These are phyloP conservation scores for Sebastes alutus DNA, from an alignment of 2,797 vertebrate genomes.

Conservation along the genomic window DNA sequence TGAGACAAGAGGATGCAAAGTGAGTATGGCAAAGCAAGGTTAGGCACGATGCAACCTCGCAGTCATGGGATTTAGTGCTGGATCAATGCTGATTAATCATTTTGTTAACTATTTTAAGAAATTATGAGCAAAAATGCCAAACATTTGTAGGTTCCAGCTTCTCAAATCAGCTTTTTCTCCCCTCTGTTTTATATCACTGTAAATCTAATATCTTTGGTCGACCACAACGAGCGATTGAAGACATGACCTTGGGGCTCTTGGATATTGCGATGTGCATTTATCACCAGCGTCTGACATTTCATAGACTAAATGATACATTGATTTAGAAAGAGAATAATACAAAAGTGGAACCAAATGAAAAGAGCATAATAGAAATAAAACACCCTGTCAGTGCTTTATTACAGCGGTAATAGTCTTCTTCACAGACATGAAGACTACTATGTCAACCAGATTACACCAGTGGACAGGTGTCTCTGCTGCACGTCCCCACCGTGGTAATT, in stretches of 20 bases:
- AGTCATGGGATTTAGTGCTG: background rate
- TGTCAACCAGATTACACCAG: background rate
- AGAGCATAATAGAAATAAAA: background rate
- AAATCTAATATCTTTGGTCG: background rate
- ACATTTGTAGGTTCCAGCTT: background rate
- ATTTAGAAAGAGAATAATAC: background rate
- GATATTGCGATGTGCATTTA: background rate
- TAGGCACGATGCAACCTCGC: too few species aligned
- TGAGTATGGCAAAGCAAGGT: background rate
- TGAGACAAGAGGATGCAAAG: background rate
- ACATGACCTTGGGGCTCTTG: background rate
- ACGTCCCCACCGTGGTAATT: background rate
- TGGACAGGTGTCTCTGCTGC: background rate
- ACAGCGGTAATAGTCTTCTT: background rate
- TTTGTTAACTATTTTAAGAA: background rate
- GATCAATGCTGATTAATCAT: background rate
- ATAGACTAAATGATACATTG: background rate
- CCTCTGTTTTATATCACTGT: background rate
- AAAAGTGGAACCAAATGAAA: constrained; percentile 3
- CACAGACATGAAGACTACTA: background rate
- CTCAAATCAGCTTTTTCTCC: background rate
- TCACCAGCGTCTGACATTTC: background rate
- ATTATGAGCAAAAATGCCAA: background rate
- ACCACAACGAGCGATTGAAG: background rate
- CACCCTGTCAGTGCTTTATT: background rate